phyloP scores from a whole-genome alignment of 2,888 invertebrate genomes.

The Dorcus parallelipipedus region DNA sequence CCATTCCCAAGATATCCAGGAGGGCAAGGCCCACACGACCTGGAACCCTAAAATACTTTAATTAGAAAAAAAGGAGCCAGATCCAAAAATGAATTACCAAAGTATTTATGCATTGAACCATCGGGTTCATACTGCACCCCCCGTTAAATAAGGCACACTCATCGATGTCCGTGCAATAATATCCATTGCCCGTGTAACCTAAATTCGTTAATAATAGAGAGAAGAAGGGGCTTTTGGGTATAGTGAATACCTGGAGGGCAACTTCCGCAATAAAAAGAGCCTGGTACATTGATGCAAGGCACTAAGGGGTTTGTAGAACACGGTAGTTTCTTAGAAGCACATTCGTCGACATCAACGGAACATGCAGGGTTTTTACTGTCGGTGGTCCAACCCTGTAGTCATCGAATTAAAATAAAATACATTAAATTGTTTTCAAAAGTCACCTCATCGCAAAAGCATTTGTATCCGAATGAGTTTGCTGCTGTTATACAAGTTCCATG shows the following conservation, averaged over 20 bases:
- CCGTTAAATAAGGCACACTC: constrained; percentile 84
- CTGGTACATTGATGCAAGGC: constrained; percentile 85
- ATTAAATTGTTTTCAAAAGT: not conserved
- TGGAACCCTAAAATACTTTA: constrained; percentile 63
- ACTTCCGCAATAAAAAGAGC: constrained; percentile 82
- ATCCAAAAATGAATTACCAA: constrained; percentile 48
- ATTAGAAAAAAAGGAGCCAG: no score
- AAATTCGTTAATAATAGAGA: no score
- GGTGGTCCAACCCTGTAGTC: constrained; percentile 75
- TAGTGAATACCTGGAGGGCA: constrained; percentile 70
- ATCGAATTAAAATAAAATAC: not conserved
- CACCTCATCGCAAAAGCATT: constrained; percentile 77
- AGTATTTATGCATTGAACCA: constrained; percentile 84
- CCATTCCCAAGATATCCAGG: constrained; percentile 86
- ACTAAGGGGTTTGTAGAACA: constrained; percentile 81
- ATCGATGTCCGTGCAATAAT: constrained; percentile 80
- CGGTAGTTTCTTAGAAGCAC: constrained; percentile 62
- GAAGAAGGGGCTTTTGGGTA: not conserved
- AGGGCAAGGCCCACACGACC: constrained; percentile 84
- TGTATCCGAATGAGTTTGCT: constrained; percentile 62
- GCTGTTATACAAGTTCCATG: constrained; percentile 80
- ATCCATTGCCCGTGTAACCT: constrained; percentile 82
- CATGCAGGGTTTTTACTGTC: constrained; percentile 70
- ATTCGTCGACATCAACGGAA: constrained; percentile 84
- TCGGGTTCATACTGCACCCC: constrained; percentile 80